Percentiles rank a stretch among this genome's conserved stretches.
These are phyloP conservation scores for Rhabdophis nuchalis DNA, from an alignment of 2,797 vertebrate genomes.

Conservation along the genomic window DNA sequence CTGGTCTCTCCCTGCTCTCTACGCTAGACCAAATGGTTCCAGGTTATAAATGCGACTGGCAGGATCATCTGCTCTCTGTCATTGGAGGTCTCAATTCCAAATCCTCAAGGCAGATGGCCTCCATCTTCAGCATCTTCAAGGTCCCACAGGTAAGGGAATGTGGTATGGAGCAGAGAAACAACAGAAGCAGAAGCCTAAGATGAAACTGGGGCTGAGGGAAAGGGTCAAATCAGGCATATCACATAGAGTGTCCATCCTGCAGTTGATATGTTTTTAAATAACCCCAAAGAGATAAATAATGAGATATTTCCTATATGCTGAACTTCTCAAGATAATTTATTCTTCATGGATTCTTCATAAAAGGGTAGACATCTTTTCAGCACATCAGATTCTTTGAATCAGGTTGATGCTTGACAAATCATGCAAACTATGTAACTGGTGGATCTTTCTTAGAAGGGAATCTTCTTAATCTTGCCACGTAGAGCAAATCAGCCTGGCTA, in stretches of 20 bases:
- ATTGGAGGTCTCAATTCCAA: background rate
- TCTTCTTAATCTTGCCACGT: background rate
- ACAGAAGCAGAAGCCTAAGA: background rate
- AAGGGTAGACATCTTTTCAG: background rate
- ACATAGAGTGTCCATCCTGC: background rate
- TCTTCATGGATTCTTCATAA: background rate
- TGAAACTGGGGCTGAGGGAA: background rate
- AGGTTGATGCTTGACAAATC: background rate
- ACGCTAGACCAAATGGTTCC: no score
- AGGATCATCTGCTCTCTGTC: background rate
- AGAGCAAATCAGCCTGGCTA: no score
- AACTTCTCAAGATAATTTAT: background rate
- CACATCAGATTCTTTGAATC: background rate
- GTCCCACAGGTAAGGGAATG: background rate
- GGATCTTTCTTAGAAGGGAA: background rate
- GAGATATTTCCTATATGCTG: background rate
- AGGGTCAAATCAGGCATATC: background rate
- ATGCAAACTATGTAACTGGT: background rate
- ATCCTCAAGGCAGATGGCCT: background rate
- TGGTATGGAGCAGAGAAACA: background rate
- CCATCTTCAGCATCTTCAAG: background rate
- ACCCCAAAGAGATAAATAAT: background rate
- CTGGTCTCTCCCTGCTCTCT: no score
- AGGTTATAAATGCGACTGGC: no score
- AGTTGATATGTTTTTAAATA: background rate